Evolutionary conservation across 2,888 invertebrate species (phyloP).

Genomic region (Coremacera marginata): DNA sequence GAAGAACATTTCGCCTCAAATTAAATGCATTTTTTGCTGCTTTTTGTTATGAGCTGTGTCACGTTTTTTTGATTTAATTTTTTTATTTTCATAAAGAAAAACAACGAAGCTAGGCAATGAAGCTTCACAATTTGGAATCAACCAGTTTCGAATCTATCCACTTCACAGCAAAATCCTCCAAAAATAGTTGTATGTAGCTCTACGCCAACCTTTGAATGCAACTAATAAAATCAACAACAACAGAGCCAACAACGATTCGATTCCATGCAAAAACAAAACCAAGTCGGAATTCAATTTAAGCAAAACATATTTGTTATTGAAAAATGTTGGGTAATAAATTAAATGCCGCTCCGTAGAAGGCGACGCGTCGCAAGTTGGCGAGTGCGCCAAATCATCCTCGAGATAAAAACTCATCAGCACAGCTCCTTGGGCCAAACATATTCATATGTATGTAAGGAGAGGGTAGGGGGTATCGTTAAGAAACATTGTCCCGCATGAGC

Average conservation of each 20-base stretch:
- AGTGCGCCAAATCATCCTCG: constrained; percentile 39
- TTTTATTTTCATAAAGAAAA: no score
- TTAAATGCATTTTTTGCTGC: no score
- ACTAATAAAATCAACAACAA: constrained; percentile 10
- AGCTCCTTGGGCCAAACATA: background rate
- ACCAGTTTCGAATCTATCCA: no score
- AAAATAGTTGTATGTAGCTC: no score
- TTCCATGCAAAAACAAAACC: constrained; percentile 3
- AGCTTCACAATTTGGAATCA: no score
- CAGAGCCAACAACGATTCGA: constrained; percentile 6
- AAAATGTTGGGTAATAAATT: constrained; percentile 38
- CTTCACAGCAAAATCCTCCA: no score
- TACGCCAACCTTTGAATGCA: background rate
- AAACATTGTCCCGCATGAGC: constrained; percentile 19
- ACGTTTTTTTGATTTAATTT: no score
- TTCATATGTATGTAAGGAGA: background rate
- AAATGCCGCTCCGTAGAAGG: constrained; percentile 26
- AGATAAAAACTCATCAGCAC: constrained; percentile 37
- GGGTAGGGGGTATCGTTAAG: background rate
- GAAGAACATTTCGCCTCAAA: no score
- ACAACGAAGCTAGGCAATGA: no score
- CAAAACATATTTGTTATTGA: constrained; percentile 34
- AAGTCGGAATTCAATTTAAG: constrained; percentile 35
- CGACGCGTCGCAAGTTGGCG: constrained; percentile 32
- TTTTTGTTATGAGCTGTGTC: no score